Base-by-base conservation (phyloP, 2,888 invertebrate genomes). In the Protonemura montana region DNA sequence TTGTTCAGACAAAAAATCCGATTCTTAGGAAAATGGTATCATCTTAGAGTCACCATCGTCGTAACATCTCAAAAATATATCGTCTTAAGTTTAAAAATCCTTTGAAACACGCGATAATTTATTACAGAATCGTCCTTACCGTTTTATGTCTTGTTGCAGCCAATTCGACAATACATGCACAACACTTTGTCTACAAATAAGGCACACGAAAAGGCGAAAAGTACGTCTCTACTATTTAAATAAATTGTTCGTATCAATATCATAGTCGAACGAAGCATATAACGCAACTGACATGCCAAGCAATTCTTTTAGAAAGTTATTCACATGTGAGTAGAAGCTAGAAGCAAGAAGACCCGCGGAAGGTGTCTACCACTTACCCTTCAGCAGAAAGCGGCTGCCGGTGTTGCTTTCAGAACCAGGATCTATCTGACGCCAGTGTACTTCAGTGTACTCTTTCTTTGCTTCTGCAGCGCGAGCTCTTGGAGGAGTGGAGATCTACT, bases 351-450 rank as follows among this genome's bases (percentile, higher is more conserved):
- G 59, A 59, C n/a, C n/a, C n/a, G 30, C 81, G 30, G 28, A 5
- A 81, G 81, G 81, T 81, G 81, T 81, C 30, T 81, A 81, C 81
- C 84, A 84, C 84, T 84, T 84, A 84, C 84, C 84, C 84, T 84
- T 76, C 59, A 28, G 84, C 59, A 59, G 59, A 21, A 10, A 59
- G 59, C 59, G 59, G 59, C 84, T 84, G 84, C 84, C 29, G 84
- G 84, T 84, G 84, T 84, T 84, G 84, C 25, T n/a, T 83, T 21
- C 6, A 25, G 82, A 82, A n/a, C 82, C 82, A 28, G 42, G 84
- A 84, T 27, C 29, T 84, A 13, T 84, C 84, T 59, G 29, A 27
- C 21, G 59, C 6, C 76, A 28, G 76, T 76, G 28, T 27, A 84
- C 26, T 21, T 59, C 59, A 59, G 84, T 76, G 59, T 76, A 27